A percentile compares a stretch with the other conserved stretches of the same genome.
phyloP scores from a whole-genome alignment of 1,140 invertebrate species.

The Drosophila tsacasi region DNA sequence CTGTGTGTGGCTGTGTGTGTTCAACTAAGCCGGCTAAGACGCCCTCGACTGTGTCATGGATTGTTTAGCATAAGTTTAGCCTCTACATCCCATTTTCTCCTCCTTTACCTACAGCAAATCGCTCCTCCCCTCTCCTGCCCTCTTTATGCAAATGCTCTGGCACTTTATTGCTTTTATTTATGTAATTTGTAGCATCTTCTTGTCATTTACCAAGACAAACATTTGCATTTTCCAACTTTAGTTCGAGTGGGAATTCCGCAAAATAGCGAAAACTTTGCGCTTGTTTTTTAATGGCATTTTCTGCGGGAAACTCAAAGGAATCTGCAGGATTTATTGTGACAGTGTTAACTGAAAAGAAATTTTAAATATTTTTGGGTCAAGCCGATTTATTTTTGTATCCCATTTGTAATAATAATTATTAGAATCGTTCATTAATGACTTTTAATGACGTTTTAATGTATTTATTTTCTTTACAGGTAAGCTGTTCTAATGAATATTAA shows the following conservation, averaged over 20 bases:
- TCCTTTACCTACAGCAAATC: neutral
- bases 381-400: neutral
- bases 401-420: neutral
- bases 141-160: slow-evolving; percentile 53
- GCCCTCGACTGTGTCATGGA: slow-evolving; percentile 23
- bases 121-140: neutral
- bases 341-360: neutral
- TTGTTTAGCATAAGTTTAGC: slow-evolving; percentile 55
- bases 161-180: slow-evolving; percentile 77
- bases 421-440: neutral
- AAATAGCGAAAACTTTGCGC: slow-evolving; percentile 39
- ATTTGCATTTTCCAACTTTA: slow-evolving; percentile 58
- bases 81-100: slow-evolving; percentile 16
- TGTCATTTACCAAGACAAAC: slow-evolving; percentile 67
- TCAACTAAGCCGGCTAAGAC: slow-evolving; percentile 45
- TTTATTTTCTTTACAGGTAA: slow-evolving; percentile 37
- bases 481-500: neutral
- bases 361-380: slow-evolving; percentile 14
- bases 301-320: slow-evolving; percentile 5
- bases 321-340: slow-evolving; percentile 15
- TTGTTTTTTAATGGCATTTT: slow-evolving; percentile 45
- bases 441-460: neutral
- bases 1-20: neutral
- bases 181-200: slow-evolving; percentile 60
- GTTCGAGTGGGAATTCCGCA: slow-evolving; percentile 45